A percentile compares a stretch with the other conserved stretches of the same genome.
phyloP scores from a whole-genome alignment of 2,888 invertebrate genomes.

The Andrena dorsata region DNA sequence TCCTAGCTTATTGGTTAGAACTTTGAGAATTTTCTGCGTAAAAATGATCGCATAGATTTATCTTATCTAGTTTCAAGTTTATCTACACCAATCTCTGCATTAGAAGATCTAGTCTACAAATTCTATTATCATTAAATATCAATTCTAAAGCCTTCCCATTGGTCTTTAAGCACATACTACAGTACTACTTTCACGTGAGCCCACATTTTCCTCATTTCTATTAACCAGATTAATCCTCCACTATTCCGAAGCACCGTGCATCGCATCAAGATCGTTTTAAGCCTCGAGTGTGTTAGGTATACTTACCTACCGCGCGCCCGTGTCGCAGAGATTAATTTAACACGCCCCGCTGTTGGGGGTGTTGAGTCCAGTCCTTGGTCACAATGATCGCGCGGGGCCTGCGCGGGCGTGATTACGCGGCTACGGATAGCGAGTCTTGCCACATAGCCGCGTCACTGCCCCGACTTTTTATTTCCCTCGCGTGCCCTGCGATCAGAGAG shows the following conservation, averaged over 20 bases:
- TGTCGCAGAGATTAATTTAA: slow-evolving; percentile 45
- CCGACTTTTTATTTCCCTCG: slow-evolving; percentile 44
- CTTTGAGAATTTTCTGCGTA: too few relatives aligned
- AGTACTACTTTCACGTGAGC: too few relatives aligned
- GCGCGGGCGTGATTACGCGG: slow-evolving; percentile 62
- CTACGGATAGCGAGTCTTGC: slow-evolving; percentile 66
- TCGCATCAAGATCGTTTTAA: slow-evolving; percentile 1
- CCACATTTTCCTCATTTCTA: neutral
- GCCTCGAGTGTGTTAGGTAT: slow-evolving; percentile 25
- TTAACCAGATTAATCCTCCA: neutral
- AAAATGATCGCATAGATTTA: too few relatives aligned
- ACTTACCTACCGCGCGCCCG: slow-evolving; percentile 30
- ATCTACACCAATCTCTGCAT: too few relatives aligned
- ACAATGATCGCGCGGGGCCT: slow-evolving; percentile 64
- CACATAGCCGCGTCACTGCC: slow-evolving; percentile 74
- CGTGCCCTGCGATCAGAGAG: neutral
- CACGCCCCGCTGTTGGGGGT: slow-evolving; percentile 14
- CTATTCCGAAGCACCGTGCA: neutral
- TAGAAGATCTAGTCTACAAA: too few relatives aligned
- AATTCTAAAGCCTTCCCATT: too few relatives aligned
- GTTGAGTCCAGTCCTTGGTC: slow-evolving; percentile 67
- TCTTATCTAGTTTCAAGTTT: too few relatives aligned
- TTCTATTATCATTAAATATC: too few relatives aligned
- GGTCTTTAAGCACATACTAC: too few relatives aligned
- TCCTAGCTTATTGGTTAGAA: too few relatives aligned